Conservation (phyloP, 2,797 vertebrate species). For the Galagoides demidoff region DNA sequence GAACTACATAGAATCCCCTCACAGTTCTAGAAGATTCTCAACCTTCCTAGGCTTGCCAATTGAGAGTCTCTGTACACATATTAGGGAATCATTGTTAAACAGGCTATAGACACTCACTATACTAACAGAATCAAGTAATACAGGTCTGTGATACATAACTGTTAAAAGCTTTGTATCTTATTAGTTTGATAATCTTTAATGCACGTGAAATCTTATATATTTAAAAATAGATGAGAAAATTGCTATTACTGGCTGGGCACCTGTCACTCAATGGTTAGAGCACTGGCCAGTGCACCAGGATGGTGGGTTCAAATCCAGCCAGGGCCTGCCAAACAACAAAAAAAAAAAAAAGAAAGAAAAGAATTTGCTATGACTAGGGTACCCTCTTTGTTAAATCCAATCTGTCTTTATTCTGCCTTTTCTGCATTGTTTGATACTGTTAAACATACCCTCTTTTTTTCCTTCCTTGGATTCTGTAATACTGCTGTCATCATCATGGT, state of each 20-base stretch:
- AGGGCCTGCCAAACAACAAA: no score
- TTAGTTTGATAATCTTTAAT: not conserved
- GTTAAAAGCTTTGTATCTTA: not conserved
- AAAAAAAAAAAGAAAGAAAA: not conserved
- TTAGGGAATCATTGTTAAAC: not conserved
- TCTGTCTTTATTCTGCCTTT: not conserved
- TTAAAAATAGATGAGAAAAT: conserved; percentile 27
- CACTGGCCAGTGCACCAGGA: no score
- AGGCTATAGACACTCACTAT: not conserved
- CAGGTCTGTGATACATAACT: not conserved
- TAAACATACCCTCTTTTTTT: not conserved
- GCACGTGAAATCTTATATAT: not conserved
- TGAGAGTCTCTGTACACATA: not conserved
- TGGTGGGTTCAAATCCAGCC: no score
- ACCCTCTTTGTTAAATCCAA: not conserved
- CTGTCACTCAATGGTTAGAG: no score
- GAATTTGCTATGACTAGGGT: not conserved
- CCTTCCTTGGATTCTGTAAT: not conserved
- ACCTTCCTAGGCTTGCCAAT: not conserved
- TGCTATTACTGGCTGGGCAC: not conserved
- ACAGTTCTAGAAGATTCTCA: not conserved
- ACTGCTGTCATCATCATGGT: not conserved
- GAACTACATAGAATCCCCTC: not conserved
- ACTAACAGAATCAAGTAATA: not conserved
- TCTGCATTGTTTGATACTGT: not conserved